Percentiles rank a stretch among this genome's conserved stretches.
Evolutionary conservation across 2,113 vertebrate genomes (phyloP).

Genomic region (Heterocephalus glaber): DNA sequence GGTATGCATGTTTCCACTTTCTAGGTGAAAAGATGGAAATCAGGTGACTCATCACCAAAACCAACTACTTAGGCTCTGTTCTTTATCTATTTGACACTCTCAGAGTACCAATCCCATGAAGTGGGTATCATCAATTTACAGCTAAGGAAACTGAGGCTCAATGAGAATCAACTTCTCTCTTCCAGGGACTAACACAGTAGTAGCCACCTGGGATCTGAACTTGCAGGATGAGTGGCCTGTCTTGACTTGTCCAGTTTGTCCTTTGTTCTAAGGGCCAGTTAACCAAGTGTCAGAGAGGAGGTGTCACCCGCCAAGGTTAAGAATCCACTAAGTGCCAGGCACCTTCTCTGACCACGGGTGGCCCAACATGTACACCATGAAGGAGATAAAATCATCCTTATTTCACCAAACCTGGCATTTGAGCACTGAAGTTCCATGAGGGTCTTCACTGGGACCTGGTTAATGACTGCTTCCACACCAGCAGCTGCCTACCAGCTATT

Average conservation of each 20-base stretch:
- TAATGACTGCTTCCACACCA: not conserved
- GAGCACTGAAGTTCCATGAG: not conserved
- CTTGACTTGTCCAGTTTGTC: not conserved
- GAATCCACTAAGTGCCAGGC: not conserved
- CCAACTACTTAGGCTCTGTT: not conserved
- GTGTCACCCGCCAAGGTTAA: not conserved
- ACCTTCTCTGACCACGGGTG: not conserved
- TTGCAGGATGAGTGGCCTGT: not conserved
- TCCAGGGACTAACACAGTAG: not conserved
- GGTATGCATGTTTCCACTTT: not conserved
- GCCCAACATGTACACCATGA: rapidly evolving
- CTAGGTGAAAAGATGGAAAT: not conserved
- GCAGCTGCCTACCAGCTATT: not conserved
- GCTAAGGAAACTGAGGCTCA: not conserved
- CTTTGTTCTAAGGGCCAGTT: not conserved
- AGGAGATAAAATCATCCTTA: not conserved
- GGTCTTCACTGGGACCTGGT: not conserved
- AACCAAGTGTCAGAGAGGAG: not conserved
- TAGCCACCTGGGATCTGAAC: not conserved
- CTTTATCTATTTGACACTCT: not conserved
- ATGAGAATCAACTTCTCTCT: not conserved
- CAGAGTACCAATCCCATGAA: rapidly evolving
- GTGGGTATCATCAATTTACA: not conserved
- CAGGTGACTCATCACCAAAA: not conserved
- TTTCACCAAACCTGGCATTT: not conserved